Base-by-base conservation (phyloP, 2,797 vertebrate species). In the Hemibagrus guttatus region DNA sequence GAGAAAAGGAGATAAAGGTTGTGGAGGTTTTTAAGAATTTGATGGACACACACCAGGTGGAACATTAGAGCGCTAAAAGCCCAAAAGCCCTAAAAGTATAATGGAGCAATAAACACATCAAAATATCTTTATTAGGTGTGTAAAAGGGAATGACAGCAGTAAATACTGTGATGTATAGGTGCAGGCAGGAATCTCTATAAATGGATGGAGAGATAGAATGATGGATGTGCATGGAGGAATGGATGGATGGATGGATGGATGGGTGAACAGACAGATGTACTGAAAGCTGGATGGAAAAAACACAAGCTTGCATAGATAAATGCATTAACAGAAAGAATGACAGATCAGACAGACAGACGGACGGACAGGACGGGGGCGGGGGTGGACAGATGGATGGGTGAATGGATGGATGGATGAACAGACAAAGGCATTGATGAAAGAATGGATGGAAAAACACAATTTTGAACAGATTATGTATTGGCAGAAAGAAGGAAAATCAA, bases 11-110 rank as follows among this genome's bases (percentile, higher is more conserved):
- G 16, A 85, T 52, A 78, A 52, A 84, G 58, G 79, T 49, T n/a
- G 16, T 82, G 80, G 42, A 82, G 80, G 42, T 66, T 68, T 82
- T 82, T 28, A n/a, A 35, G 17, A 66, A 82, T 52, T 68, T 59
- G 3, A 69, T 69, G 26, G 66, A 71, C 66, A 49, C 8, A 12
- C 64, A 83, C 63, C 81, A 58, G 81, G 12, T 69, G 64, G 6
- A 71, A 64, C 17, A 52, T 76, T n/a, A 61, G 16, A 17, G 71
- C 39, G 26, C 21, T 64, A 31, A 78, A 64, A 56, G 46, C 28
- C 28, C 28, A 58, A 54, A 54, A 54, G 39, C 66, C 1, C 1
- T 84, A 26, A 84, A 72, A 28, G 31, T 72, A 21, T 72, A 54
- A 83, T 2, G n/a, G 19, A 1, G 23, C 59, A 86, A 68, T 49